Base-by-base conservation (phyloP, 2,888 invertebrate species). In the Ectropis crepuscularia region DNA sequence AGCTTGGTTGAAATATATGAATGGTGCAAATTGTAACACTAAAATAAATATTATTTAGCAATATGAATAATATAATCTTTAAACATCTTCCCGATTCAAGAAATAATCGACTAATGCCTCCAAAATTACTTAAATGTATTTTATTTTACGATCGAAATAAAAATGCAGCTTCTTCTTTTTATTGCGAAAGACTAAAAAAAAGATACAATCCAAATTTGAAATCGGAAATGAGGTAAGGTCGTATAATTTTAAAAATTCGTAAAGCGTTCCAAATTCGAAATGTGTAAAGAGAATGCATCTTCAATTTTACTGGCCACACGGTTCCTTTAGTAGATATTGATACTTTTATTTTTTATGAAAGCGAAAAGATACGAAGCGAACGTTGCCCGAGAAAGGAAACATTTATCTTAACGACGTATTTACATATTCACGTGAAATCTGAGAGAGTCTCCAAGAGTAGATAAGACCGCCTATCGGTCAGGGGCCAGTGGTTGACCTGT, bases 401-500 rank as follows among this genome's bases (percentile, higher is more conserved):
- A 79, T 85, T 90, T 90, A 92, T 91, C 91, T 91, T 86, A 89
- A 89, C 86, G 90, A 87, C 79, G 83, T 89, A 88, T 90, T 51
- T 51, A 51, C 41, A 51, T 16, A 51, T 41, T 89, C 90, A 88
- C 89, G 90, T 90, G 81, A 89, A 91, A 90, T 90, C 91, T 89
- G 85, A 85, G 85, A 84, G 82, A 79, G 78, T 81, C 82, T 87
- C 84, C 82, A 82, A 81, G 83, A 83, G 89, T 85, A 86, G 90
- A 91, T 91, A 91, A 89, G 83, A 73, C 74, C 80, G 76, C 81
- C 50, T 90, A 89, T 90, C 89, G 80, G 90, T 88, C 91, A 90
- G 82, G 79, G 85, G 91, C 88, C 92, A 92, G 92, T 89, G 90
- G 89, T 89, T 87, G 90, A 90, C 89, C 91, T 77, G 45, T 89